phyloP scores from a whole-genome alignment of 2,888 invertebrate species.

The Latrodectus elegans region DNA sequence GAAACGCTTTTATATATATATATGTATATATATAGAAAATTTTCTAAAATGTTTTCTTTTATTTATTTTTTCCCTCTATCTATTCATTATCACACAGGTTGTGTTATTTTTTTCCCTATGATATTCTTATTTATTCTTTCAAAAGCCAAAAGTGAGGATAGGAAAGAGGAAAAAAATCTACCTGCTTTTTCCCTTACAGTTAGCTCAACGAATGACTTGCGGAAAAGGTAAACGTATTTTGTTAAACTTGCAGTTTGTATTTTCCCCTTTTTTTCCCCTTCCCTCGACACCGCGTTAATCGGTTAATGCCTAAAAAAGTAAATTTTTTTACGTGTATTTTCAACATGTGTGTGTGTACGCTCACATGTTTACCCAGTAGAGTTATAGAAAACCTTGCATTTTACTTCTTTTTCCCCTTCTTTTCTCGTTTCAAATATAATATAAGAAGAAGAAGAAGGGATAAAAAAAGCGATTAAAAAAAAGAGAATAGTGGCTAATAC shows the following conservation, averaged over 20 bases:
- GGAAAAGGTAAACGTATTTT: background rate
- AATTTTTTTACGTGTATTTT: constrained; percentile 31
- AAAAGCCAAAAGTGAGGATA: constrained; percentile 3
- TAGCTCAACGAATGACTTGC: constrained; percentile 3
- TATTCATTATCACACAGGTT: constrained; percentile 2
- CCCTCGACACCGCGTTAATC: constrained; percentile 11
- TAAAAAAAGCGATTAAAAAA: background rate
- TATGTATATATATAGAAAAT: background rate
- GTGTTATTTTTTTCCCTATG: background rate
- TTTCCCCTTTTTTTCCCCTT: constrained; percentile 12
- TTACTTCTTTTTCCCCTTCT: constrained; percentile 13
- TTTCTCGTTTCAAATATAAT: background rate
- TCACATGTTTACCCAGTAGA: constrained; percentile 66
- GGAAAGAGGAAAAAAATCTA: background rate
- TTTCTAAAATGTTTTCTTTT: background rate
- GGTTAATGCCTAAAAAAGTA: background rate
- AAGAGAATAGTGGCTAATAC: background rate
- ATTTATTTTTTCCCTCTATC: background rate
- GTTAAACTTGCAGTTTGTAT: background rate
- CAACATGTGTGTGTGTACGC: constrained; percentile 42
- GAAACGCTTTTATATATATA: background rate
- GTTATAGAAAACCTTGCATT: constrained; percentile 10
- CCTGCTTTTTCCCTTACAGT: background rate
- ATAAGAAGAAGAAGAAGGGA: background rate
- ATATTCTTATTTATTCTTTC: background rate